These are phyloP conservation scores for Zhuqinia jingwanae DNA, from an alignment of 2,888 invertebrate genomes.

Conservation along the genomic window DNA sequence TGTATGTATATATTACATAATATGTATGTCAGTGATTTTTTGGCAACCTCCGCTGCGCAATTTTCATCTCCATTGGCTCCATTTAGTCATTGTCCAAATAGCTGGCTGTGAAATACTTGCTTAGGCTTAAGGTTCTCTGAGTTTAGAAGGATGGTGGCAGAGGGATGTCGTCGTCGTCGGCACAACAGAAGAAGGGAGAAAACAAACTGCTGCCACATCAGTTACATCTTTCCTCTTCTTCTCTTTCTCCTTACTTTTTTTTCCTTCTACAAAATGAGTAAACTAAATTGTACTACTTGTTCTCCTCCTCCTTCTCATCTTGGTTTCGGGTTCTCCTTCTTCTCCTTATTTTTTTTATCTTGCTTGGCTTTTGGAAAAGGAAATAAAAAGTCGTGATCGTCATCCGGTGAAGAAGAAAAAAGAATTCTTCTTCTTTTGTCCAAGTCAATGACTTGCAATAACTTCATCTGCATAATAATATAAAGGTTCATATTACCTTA, in stretches of 20 bases:
- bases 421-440: constrained; percentile 7
- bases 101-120: constrained; percentile 19
- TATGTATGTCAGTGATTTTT: constrained; percentile 64
- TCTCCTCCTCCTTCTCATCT: not conserved
- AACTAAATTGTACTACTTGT: constrained; percentile 22
- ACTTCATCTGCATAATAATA: constrained; percentile 38
- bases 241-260: not conserved
- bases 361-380: not conserved
- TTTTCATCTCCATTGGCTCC: constrained; percentile 69
- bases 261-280: constrained; percentile 6
- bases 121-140: not conserved
- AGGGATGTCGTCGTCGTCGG: constrained; percentile 10
- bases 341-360: not conserved
- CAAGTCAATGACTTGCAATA: constrained; percentile 33
- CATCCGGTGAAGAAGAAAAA: constrained; percentile 30
- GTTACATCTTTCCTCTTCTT: constrained; percentile 35
- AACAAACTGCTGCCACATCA: constrained; percentile 35
- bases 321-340: not conserved
- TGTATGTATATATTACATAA: constrained; percentile 20
- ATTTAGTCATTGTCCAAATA: constrained; percentile 58
- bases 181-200: constrained; percentile 3
- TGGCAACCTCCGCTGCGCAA: constrained; percentile 59
- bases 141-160: not conserved
- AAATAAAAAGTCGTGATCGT: constrained; percentile 37
- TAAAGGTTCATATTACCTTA: not conserved